phyloP scores from a whole-genome alignment of 2,113 vertebrate genomes.

The Dicaeum eximium region DNA sequence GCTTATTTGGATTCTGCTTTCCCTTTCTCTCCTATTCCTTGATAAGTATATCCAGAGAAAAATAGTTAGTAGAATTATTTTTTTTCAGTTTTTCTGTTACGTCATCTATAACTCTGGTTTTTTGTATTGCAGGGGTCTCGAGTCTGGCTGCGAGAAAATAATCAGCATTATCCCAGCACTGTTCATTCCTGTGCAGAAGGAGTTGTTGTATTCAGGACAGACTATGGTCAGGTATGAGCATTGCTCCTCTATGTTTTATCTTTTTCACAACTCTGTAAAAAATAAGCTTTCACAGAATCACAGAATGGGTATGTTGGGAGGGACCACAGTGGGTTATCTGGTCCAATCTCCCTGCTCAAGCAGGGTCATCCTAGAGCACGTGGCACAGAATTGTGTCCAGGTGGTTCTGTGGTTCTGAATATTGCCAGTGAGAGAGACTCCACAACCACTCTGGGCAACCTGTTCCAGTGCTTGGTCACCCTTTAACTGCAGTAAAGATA shows the following conservation, averaged over 20 bases:
- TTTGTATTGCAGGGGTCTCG: constrained; percentile 82
- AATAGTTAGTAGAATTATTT: not conserved
- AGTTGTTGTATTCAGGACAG: constrained; percentile 84
- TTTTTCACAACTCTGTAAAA: not conserved
- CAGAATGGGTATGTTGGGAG: not conserved
- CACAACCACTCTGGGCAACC: not conserved
- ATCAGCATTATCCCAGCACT: constrained; percentile 88
- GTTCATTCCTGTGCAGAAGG: constrained; percentile 91
- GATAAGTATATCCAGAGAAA: not conserved
- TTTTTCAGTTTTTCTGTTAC: not conserved
- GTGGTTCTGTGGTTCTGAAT: not conserved
- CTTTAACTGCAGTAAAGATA: not conserved
- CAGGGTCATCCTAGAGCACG: fast-evolving
- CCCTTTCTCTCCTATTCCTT: not conserved
- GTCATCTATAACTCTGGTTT: not conserved
- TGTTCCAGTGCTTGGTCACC: no score
- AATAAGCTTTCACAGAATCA: not conserved
- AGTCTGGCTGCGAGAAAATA: constrained; percentile 92
- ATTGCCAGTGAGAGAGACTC: not conserved
- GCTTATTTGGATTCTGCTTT: not conserved
- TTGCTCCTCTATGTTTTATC: not conserved
- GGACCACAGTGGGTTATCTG: not conserved
- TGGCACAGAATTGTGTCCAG: not conserved
- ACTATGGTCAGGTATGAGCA: constrained; percentile 86
- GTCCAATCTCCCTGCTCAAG: not conserved